Evolutionary conservation across 2,888 invertebrate species (phyloP).

Genomic region (Apotomis capreana): DNA sequence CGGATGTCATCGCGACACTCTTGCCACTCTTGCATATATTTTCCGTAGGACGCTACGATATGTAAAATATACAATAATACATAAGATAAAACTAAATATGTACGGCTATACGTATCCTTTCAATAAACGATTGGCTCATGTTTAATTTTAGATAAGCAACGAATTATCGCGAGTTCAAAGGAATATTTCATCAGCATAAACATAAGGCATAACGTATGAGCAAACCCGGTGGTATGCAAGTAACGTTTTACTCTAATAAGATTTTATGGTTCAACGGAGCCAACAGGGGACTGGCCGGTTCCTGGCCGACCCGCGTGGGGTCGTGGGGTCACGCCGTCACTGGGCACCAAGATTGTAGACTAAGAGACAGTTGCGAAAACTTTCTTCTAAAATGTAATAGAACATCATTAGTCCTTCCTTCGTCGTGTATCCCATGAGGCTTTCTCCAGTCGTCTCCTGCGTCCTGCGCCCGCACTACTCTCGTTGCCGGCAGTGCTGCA

Average conservation of each 20-base stretch:
- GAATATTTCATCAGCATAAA: constrained; percentile 35
- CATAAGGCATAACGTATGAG: constrained; percentile 30
- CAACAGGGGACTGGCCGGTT: constrained; percentile 38
- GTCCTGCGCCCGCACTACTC: constrained; percentile 50
- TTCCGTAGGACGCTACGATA: neutral
- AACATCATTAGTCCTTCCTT: neutral
- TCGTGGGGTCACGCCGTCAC: constrained; percentile 32
- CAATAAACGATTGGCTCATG: constrained; percentile 13
- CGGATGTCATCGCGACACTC: no score
- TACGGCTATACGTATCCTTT: neutral
- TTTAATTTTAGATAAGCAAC: constrained; percentile 33
- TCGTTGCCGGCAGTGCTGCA: constrained; percentile 62
- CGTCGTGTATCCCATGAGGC: no score
- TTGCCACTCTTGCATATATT: no score
- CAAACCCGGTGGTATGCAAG: constrained; percentile 27
- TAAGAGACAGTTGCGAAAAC: neutral
- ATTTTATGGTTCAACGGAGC: constrained; percentile 40
- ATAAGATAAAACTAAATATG: neutral
- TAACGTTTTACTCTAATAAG: constrained; percentile 40
- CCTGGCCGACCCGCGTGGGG: constrained; percentile 35
- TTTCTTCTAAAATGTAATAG: no score
- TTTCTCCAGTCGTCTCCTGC: neutral
- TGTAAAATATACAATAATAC: neutral
- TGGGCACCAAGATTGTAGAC: constrained; percentile 45
- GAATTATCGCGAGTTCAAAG: constrained; percentile 36